These are phyloP conservation scores for Drosophila pseudotakahashii DNA, from an alignment of 2,888 invertebrate genomes.

Conservation along the genomic window DNA sequence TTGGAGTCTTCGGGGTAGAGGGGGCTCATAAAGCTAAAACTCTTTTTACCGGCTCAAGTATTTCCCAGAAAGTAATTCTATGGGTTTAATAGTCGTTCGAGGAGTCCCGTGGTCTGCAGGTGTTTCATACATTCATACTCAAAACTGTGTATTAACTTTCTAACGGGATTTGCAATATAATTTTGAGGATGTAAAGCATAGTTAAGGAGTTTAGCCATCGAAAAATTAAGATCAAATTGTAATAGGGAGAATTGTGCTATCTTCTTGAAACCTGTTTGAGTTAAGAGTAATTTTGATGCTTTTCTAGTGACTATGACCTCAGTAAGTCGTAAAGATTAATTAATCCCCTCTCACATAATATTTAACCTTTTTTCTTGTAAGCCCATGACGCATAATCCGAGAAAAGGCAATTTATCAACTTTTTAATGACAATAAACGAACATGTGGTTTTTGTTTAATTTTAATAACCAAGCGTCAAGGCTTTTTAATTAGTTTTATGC, in stretches of 20 bases:
- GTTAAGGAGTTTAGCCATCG: not conserved
- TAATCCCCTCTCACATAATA: slow-evolving; percentile 14
- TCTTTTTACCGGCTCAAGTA: slow-evolving; percentile 11
- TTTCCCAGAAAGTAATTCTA: slow-evolving; percentile 21
- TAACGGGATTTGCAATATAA: slow-evolving; percentile 8
- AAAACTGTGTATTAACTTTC: slow-evolving; percentile 19
- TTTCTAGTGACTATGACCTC: not conserved
- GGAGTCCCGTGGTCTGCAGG: slow-evolving; percentile 44
- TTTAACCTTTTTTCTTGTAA: slow-evolving; percentile 1
- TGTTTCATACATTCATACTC: slow-evolving; percentile 27
- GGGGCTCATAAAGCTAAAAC: slow-evolving; percentile 26
- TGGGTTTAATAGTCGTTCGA: slow-evolving; percentile 33
- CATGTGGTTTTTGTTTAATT: slow-evolving; percentile 6
- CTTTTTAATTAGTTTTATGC: slow-evolving; percentile 73
- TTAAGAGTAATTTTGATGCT: slow-evolving; percentile 9
- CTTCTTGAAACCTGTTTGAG: not conserved
- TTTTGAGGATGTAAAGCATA: not conserved
- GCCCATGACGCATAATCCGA: slow-evolving; percentile 14
- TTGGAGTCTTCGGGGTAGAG: slow-evolving; percentile 12
- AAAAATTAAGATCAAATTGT: no score
- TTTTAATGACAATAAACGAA: slow-evolving; percentile 27
- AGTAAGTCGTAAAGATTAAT: slow-evolving; percentile 4
- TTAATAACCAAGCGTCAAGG: slow-evolving; percentile 46
- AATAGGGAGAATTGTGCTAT: no score
- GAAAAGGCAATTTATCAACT: slow-evolving; percentile 32